phyloP scores from a whole-genome alignment of 2,113 vertebrate species.

The Serilophus lunatus region DNA sequence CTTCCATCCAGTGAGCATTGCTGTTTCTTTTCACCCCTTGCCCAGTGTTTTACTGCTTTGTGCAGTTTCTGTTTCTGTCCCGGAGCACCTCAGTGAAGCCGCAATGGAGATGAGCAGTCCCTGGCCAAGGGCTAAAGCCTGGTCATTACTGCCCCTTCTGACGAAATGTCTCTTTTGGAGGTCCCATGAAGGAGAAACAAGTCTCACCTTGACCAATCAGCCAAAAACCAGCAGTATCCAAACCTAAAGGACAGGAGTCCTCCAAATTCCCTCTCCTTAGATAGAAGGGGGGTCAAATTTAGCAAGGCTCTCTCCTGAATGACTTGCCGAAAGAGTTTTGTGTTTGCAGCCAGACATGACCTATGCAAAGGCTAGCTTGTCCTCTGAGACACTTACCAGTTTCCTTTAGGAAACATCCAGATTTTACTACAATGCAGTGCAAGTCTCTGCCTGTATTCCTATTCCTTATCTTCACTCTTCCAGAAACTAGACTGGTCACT shows the following conservation, averaged over 20 bases:
- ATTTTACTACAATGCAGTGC: background rate
- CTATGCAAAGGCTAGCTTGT: background rate
- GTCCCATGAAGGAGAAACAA: background rate
- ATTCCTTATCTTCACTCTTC: constrained; percentile 14
- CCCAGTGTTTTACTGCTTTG: background rate
- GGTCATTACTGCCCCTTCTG: background rate
- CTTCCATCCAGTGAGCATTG: background rate
- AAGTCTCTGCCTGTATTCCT: background rate
- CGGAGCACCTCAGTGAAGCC: background rate
- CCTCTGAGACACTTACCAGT: background rate
- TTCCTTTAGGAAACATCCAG: background rate
- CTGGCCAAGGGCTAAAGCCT: background rate
- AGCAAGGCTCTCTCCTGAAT: background rate
- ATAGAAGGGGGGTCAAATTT: background rate
- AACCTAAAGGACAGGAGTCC: background rate
- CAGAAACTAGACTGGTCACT: constrained; percentile 9
- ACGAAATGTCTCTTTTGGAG: background rate
- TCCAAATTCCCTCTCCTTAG: background rate
- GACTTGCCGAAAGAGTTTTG: background rate
- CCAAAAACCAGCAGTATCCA: background rate
- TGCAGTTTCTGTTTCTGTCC: background rate
- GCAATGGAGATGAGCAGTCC: background rate
- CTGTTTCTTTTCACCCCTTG: background rate
- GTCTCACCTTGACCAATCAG: background rate
- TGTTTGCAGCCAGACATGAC: background rate